phyloP scores from a whole-genome alignment of 2,888 invertebrate genomes.

The Platycheirus rosarum region DNA sequence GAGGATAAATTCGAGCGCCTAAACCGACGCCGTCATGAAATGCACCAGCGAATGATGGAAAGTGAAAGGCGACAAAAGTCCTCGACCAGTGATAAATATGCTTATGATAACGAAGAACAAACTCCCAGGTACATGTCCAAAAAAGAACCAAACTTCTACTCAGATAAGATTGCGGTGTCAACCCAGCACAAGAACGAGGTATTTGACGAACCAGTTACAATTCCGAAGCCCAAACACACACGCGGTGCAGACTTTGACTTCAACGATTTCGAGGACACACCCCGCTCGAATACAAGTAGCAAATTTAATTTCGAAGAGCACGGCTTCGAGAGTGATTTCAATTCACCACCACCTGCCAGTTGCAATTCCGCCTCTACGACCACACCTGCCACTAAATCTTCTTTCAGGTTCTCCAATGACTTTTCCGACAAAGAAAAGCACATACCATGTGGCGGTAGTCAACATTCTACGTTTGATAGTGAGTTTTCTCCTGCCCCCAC shows the following conservation, averaged over 20 bases:
- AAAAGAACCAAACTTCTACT: conserved; percentile 50
- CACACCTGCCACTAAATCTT: conserved; percentile 78
- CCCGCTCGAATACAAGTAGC: conserved; percentile 79
- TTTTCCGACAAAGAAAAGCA: conserved; percentile 84
- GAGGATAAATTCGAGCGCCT: conserved; percentile 82
- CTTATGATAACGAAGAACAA: conserved; percentile 66
- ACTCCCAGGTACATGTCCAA: conserved; percentile 62
- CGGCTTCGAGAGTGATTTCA: conserved; percentile 83
- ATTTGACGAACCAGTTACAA: conserved; percentile 70
- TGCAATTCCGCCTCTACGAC: conserved; percentile 79
- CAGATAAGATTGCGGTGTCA: conserved; percentile 72
- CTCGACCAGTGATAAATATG: conserved; percentile 67
- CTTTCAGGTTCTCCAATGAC: conserved; percentile 85
- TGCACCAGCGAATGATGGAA: conserved; percentile 82
- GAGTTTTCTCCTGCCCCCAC: conserved; percentile 68
- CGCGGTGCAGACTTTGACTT: conserved; percentile 76
- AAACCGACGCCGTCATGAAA: conserved; percentile 81
- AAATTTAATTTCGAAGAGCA: conserved; percentile 82
- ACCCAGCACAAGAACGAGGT: conserved; percentile 73
- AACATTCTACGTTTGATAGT: conserved; percentile 65
- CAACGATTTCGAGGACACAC: conserved; percentile 81
- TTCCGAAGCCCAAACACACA: conserved; percentile 57
- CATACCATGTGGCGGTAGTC: conserved; percentile 47
- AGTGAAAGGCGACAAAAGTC: conserved; percentile 79
- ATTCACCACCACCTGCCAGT: conserved; percentile 80